Evolutionary conservation across 2,113 vertebrate species (phyloP), one percentile per base, ranked within the genome.

Genomic region (Salvator merianae): DNA sequence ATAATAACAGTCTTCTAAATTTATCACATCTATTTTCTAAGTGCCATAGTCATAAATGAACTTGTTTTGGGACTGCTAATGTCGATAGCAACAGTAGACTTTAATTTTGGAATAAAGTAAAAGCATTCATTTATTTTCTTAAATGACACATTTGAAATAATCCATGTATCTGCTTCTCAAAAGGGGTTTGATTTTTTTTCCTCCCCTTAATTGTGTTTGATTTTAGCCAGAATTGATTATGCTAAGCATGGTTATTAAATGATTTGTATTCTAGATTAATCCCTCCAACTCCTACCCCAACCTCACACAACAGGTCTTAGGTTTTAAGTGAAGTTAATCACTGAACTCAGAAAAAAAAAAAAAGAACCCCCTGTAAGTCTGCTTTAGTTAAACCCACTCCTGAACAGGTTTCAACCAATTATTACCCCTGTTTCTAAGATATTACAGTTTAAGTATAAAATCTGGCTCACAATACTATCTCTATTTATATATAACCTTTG

Each of bases 311-410:
- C 20, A 28, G 72, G 69, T 62, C 82, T 40, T 91, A 62, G 38
- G 43, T 85, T 93, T 94, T 91, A 89, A 87, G 82, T 89, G 83
- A 89, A 88, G 81, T 90, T 95, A 95, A 91, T 91, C 80, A 86
- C 34, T 90, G 83, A 90, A 87, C 77, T 92, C 62, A 81, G 77
- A 88, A 86, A 85, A 92, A 66, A 89, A 88, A 86, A 85, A 92
- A 66, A 89, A 20, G 88, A 90, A 89, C 84, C 89, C 71, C 84
- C 43, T 84, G 62, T 69, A 76, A 83, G 82, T 79, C 75, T 87
- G n/a, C 62, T 83, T 91, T 68, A 86, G 82, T 89, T 85, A 53
- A 1, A 84, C 79, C 80, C 78, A 90, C 65, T 38, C 55, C 86
- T 85, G 53, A 20, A 63, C 62, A 90, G 82, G 34, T 53, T 92